phyloP scores from a whole-genome alignment of 1,140 invertebrate species.

The Drosophila tani region DNA sequence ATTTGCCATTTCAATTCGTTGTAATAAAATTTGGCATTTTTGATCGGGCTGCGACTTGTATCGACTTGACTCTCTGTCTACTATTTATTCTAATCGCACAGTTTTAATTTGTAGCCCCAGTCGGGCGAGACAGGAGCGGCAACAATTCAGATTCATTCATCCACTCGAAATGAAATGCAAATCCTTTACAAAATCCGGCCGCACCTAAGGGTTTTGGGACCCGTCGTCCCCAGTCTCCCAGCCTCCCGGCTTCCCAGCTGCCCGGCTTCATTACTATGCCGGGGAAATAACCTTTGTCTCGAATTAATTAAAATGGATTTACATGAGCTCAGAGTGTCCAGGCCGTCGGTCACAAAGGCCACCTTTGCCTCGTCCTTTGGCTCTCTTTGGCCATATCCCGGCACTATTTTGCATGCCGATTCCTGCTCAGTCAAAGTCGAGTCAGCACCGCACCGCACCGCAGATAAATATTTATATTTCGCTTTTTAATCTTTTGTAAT shows the following conservation, averaged over 20 bases:
- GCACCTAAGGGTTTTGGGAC: constrained; percentile 51
- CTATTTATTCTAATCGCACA: constrained; percentile 75
- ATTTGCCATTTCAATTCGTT: constrained; percentile 74
- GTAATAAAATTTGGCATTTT: constrained; percentile 78
- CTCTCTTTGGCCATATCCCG: constrained; percentile 29
- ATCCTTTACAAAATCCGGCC: constrained; percentile 73
- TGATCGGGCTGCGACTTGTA: constrained; percentile 51
- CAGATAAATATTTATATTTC: constrained; percentile 84
- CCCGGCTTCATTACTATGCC: constrained; percentile 73
- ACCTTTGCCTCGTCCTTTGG: constrained; percentile 44
- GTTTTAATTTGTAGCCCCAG: constrained; percentile 46
- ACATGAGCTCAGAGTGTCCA: constrained; percentile 82
- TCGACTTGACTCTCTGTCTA: constrained; percentile 24
- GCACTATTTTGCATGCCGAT: constrained; percentile 68
- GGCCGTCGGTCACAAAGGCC: constrained; percentile 62
- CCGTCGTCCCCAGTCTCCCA: background rate
- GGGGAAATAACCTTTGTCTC: constrained; percentile 80
- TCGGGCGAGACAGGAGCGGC: constrained; percentile 14
- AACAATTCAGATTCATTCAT: constrained; percentile 65
- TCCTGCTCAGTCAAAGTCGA: constrained; percentile 46
- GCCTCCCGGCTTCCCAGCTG: background rate
- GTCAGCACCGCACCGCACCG: constrained; percentile 51
- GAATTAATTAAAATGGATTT: constrained; percentile 84
- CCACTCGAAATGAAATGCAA: constrained; percentile 81
- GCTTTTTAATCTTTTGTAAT: constrained; percentile 84